These are phyloP conservation scores for Calameuta idolon DNA, from an alignment of 2,888 invertebrate genomes.

Conservation along the genomic window DNA sequence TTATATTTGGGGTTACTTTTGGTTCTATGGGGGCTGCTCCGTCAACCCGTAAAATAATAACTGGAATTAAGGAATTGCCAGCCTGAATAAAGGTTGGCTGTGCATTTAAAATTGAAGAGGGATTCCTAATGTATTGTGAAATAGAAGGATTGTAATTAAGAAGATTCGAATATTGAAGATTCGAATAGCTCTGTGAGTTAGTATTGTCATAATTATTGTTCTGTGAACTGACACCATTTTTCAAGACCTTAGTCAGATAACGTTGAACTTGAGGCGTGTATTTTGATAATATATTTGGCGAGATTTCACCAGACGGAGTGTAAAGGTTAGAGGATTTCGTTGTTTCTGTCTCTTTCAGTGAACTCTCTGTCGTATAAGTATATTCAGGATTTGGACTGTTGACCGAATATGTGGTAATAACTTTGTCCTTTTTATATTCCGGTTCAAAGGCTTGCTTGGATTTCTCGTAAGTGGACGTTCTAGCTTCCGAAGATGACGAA, in stretches of 20 bases:
- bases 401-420: constrained; percentile 46
- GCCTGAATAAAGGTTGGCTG: constrained; percentile 63
- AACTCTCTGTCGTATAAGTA: constrained; percentile 33
- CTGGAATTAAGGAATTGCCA: constrained; percentile 61
- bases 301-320: constrained; percentile 35
- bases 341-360: constrained; percentile 17
- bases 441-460: neutral
- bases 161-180: constrained; percentile 52
- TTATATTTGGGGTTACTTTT: constrained; percentile 52
- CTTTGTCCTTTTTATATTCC: constrained; percentile 17
- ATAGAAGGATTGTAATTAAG: constrained; percentile 62
- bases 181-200: constrained; percentile 32
- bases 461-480: neutral
- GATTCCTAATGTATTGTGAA: constrained; percentile 61
- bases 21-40: constrained; percentile 56
- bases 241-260: constrained; percentile 48
- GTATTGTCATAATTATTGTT: constrained; percentile 26
- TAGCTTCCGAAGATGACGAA: neutral
- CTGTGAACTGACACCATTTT: constrained; percentile 9
- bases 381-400: constrained; percentile 55
- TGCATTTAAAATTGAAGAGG: constrained; percentile 61
- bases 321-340: constrained; percentile 28
- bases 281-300: constrained; percentile 35
- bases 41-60: constrained; percentile 61
- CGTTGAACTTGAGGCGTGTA: constrained; percentile 46